phyloP scores from a whole-genome alignment of 2,797 vertebrate genomes.

The Avahi laniger region DNA sequence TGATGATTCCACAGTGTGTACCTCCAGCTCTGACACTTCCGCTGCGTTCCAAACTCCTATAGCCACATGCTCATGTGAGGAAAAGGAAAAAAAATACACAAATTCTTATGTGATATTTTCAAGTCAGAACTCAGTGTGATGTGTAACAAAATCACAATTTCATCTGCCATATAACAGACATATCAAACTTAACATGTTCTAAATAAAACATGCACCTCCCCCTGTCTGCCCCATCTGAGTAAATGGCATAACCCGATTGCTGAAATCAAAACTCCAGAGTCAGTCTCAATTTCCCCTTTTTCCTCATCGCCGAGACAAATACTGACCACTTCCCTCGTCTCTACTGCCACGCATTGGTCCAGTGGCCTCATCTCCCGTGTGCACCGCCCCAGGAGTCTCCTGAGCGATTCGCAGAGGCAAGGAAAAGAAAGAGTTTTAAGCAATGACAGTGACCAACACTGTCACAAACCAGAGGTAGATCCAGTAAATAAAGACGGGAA shows the following conservation, averaged over 20 bases:
- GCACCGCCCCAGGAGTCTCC: neutral
- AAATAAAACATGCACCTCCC: neutral
- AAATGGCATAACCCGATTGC: neutral
- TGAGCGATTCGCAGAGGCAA: neutral
- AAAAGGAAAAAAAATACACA: neutral
- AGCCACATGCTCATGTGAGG: neutral
- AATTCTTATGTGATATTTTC: neutral
- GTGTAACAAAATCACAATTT: neutral
- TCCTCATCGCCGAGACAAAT: neutral
- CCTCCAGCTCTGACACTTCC: neutral
- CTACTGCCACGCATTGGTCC: neutral
- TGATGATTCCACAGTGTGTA: neutral
- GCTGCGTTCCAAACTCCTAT: neutral
- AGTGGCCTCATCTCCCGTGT: neutral
- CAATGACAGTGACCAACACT: neutral
- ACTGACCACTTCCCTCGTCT: neutral
- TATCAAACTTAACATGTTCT: neutral
- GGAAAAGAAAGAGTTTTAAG: neutral
- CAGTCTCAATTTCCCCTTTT: neutral
- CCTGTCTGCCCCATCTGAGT: neutral
- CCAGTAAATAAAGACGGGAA: neutral
- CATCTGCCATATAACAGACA: neutral
- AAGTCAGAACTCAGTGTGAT: neutral
- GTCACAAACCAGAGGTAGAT: neutral
- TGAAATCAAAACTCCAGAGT: neutral